A percentile compares a stretch with the other conserved stretches of the same genome.
These are phyloP conservation scores for Calypte anna DNA, from an alignment of 2,113 vertebrate genomes.

Conservation along the genomic window DNA sequence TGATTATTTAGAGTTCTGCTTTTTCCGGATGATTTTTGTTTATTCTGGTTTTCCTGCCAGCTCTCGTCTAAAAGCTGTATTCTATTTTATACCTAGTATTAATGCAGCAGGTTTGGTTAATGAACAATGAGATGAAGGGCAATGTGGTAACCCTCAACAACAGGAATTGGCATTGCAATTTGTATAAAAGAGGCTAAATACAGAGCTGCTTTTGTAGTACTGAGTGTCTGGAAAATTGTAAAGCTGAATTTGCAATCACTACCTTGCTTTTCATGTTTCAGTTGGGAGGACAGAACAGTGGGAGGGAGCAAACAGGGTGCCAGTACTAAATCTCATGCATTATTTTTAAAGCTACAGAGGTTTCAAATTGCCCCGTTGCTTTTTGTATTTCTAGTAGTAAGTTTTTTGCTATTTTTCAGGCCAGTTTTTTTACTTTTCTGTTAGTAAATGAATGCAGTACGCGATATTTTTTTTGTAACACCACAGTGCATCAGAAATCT, in stretches of 20 bases:
- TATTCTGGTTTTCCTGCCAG: background rate
- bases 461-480: background rate
- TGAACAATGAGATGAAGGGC: background rate
- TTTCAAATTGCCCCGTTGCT: background rate
- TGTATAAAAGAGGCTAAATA: background rate
- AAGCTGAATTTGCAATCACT: conserved; percentile 2
- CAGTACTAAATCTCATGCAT: background rate
- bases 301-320: background rate
- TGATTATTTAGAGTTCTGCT: background rate
- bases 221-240: background rate
- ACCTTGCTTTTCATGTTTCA: background rate
- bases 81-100: background rate
- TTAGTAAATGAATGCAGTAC: background rate
- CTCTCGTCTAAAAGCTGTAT: background rate
- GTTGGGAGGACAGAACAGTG: background rate
- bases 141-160: background rate
- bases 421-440: background rate
- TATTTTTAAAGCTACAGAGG: background rate
- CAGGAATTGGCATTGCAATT: background rate
- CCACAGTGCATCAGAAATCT: background rate
- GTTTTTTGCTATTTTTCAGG: background rate
- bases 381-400: background rate
- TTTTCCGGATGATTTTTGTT: background rate
- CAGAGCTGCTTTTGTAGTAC: background rate
- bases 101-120: background rate